Base-by-base conservation (phyloP, 2,113 vertebrate species). In the Talpa occidentalis region DNA sequence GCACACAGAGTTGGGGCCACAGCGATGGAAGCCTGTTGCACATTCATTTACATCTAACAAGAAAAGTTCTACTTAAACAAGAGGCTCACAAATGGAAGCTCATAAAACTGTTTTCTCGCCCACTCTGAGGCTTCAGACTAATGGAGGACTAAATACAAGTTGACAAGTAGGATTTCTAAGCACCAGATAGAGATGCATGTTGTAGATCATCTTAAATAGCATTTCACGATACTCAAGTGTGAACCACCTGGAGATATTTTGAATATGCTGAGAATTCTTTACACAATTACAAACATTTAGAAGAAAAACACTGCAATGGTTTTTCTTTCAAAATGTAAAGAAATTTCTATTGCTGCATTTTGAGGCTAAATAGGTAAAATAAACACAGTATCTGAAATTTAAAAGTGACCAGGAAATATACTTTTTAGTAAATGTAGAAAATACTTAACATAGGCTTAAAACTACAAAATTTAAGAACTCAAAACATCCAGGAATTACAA, bases 11-110 rank as follows among this genome's bases (percentile, higher is more conserved):
- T 99, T 98, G 91, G 98, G 97, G 0, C 98, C 98, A 0, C 99
- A 99, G 40, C 88, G 98, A 49, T 97, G 97, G 94, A 96, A 80
- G 16, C 97, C 97, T 56, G 98, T 98, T 0, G 97, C 64, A 5
- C 99, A 99, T 97, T 99, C 99, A 1, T 99, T 98, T 59, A 99
- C 77, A 19, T 99, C 99, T 99, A 84, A 11, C 79, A 80, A 72
- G 64, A 40, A 73, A 86, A 37, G 11, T 15, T 11, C 30, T 56
- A 6, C 11, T 80, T 72, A 64, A 87, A 10, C 64, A 35, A 83
- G 30, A 11, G 0, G 66, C 22, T n/a, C n/a, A 17, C n/a, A 37
- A 28, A 60, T 6, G 16, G 11, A n/a, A 26, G 11, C 19, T n/a
- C 76, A 62, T 11, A 72, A 66, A 47, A 54, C 12, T 42, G 16